Percentiles rank a stretch among this genome's conserved stretches.
Conservation (phyloP, 2,888 invertebrate species). For the Patella caerulea region DNA sequence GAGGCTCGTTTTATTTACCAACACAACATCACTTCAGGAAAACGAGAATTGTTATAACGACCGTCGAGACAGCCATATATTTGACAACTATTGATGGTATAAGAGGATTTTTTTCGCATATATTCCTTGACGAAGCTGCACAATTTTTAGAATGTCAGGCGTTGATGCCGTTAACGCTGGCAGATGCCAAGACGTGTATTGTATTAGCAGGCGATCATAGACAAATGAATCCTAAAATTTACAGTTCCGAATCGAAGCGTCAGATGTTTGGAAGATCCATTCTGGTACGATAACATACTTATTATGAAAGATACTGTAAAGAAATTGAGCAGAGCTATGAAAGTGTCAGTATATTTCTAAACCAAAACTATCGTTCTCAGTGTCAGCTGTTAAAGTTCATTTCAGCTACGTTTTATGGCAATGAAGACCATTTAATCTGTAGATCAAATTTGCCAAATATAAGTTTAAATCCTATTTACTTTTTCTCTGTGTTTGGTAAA, state of each 20-base stretch:
- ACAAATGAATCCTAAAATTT: slow-evolving; percentile 66
- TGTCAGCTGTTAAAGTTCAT: slow-evolving; percentile 67
- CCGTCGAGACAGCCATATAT: slow-evolving; percentile 58
- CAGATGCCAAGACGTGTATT: slow-evolving; percentile 62
- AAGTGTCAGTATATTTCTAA: slow-evolving; percentile 62
- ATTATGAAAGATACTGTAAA: slow-evolving; percentile 52
- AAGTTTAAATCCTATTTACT: slow-evolving; percentile 35
- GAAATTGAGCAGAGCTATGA: slow-evolving; percentile 25
- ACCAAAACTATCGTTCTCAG: slow-evolving; percentile 67
- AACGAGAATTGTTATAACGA: slow-evolving; percentile 61
- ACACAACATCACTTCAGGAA: slow-evolving; percentile 47
- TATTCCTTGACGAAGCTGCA: slow-evolving; percentile 43
- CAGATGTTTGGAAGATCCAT: slow-evolving; percentile 64
- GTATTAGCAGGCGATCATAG: slow-evolving; percentile 69
- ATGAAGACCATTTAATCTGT: slow-evolving; percentile 58
- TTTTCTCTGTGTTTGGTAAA: slow-evolving; percentile 39
- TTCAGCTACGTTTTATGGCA: slow-evolving; percentile 66
- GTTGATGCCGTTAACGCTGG: slow-evolving; percentile 65
- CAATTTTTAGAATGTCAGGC: slow-evolving; percentile 66
- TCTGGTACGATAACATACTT: slow-evolving; percentile 61
- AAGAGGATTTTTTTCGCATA: slow-evolving; percentile 62
- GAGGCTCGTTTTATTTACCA: slow-evolving; percentile 48
- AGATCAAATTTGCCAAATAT: slow-evolving; percentile 62
- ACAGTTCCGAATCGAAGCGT: slow-evolving; percentile 57
- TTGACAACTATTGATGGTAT: slow-evolving; percentile 45